Conservation (phyloP, 1,140 invertebrate genomes). For the Drosophila ananassae region DNA sequence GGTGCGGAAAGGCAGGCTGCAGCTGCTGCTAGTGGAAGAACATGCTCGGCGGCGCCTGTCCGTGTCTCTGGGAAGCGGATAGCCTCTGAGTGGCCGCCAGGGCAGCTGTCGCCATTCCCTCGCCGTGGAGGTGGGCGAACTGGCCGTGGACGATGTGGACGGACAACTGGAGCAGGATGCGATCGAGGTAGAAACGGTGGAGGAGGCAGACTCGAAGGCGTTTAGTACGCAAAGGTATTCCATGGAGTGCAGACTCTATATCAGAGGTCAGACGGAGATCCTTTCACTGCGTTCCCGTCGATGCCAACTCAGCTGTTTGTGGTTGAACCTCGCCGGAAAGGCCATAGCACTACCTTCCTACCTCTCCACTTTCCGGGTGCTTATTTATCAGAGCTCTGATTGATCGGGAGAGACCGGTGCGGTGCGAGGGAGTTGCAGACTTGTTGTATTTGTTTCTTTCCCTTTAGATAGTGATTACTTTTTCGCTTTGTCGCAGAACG, state of each 20-base stretch:
- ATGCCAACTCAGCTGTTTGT: slow-evolving; percentile 2
- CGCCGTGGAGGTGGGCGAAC: slow-evolving; percentile 50
- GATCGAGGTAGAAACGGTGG: slow-evolving; percentile 25
- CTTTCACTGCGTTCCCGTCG: slow-evolving; percentile 8
- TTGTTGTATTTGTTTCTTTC: slow-evolving; percentile 66
- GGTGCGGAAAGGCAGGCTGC: slow-evolving; percentile 29
- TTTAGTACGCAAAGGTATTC: slow-evolving; percentile 71
- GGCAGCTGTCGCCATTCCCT: slow-evolving; percentile 34
- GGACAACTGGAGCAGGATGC: slow-evolving; percentile 31
- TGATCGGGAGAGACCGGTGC: no score
- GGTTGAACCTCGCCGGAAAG: neutral
- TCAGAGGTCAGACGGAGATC: slow-evolving; percentile 11
- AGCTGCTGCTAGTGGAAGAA: slow-evolving; percentile 52
- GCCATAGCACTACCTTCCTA: no score
- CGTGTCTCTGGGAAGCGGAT: slow-evolving; percentile 28
- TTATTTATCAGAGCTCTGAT: no score
- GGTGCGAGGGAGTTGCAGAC: slow-evolving; percentile 34
- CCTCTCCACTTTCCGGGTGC: no score
- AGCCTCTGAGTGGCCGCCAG: slow-evolving; percentile 56
- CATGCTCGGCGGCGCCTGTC: slow-evolving; percentile 15
- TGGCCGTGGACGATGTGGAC: slow-evolving; percentile 54
- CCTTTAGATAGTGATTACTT: slow-evolving; percentile 70
- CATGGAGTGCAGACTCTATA: slow-evolving; percentile 45
- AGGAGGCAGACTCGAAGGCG: slow-evolving; percentile 30
- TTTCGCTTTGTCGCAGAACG: slow-evolving; percentile 46